Evolutionary conservation across 2,888 invertebrate species (phyloP).

Genomic region (Onthophagus sagittarius): DNA sequence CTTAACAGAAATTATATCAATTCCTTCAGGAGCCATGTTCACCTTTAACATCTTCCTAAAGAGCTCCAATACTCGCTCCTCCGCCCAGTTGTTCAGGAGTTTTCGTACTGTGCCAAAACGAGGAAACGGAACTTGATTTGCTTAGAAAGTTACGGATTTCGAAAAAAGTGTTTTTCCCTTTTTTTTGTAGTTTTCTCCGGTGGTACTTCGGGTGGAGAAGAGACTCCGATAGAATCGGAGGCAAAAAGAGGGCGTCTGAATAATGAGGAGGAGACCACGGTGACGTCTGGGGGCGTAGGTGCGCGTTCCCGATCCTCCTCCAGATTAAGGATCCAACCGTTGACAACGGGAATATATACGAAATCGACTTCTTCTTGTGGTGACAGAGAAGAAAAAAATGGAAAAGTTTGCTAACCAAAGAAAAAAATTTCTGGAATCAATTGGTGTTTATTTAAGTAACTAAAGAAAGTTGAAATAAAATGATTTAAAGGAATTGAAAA

Average conservation of each 20-base stretch:
- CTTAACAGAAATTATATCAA: too few species aligned
- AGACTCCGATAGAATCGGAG: background rate
- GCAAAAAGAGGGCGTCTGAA: conserved; percentile 35
- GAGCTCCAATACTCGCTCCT: too few species aligned
- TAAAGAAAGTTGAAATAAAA: too few species aligned
- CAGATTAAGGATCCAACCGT: conserved; percentile 36
- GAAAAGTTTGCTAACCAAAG: conserved; percentile 27
- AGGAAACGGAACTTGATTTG: too few species aligned
- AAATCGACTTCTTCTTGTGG: conserved; percentile 17
- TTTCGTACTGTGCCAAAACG: too few species aligned
- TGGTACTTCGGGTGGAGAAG: background rate
- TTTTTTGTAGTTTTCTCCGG: background rate
- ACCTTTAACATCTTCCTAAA: too few species aligned
- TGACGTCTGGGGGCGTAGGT: conserved; percentile 37
- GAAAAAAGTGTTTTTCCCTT: too few species aligned
- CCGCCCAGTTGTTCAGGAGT: too few species aligned
- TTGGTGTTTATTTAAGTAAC: too few species aligned
- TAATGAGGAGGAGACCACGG: conserved; percentile 39
- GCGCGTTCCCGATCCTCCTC: conserved; percentile 43
- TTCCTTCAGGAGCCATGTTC: too few species aligned
- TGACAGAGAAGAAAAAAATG: conserved; percentile 15
- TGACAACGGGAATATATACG: conserved; percentile 37
- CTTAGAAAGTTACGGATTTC: too few species aligned
- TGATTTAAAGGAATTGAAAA: too few species aligned
- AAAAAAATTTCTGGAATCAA: background rate